A percentile compares a stretch with the other conserved stretches of the same genome.
Conservation (phyloP, 2,113 vertebrate genomes). For the Poeciliopsis prolifica region DNA sequence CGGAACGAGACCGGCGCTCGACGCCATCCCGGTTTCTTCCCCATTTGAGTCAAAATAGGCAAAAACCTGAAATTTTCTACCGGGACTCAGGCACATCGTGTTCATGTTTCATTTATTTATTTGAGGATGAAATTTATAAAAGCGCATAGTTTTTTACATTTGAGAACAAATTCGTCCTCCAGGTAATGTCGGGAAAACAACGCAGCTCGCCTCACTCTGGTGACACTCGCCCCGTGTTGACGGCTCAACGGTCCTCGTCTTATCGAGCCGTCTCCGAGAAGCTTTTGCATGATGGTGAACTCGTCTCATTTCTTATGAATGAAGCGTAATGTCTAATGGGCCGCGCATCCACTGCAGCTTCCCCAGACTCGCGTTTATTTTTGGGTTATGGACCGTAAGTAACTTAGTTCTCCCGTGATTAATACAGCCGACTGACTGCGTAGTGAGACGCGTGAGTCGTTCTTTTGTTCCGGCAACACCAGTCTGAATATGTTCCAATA, state of each 20-base stretch:
- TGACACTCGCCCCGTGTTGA: no score
- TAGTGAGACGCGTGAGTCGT: not conserved
- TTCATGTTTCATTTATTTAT: not conserved
- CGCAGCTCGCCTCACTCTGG: not conserved
- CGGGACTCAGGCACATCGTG: no score
- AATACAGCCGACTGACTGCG: not conserved
- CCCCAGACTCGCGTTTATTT: not conserved
- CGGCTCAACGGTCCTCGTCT: not conserved
- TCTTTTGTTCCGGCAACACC: not conserved
- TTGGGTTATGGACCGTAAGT: not conserved
- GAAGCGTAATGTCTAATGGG: slow-evolving; percentile 31
- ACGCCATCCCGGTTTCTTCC: not conserved
- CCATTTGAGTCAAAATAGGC: not conserved
- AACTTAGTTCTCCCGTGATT: not conserved
- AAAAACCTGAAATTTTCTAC: not conserved
- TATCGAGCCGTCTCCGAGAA: not conserved
- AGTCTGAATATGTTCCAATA: not conserved
- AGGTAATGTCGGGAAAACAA: no score
- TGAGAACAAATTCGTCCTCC: not conserved
- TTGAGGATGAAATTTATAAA: not conserved
- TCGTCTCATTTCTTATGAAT: slow-evolving; percentile 25
- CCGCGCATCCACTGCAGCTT: not conserved
- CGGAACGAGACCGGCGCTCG: no score
- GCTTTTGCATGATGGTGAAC: slow-evolving; percentile 23
- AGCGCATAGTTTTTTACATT: not conserved